phyloP scores from a whole-genome alignment of 2,113 vertebrate genomes.

The Psittacula cyanocephala region DNA sequence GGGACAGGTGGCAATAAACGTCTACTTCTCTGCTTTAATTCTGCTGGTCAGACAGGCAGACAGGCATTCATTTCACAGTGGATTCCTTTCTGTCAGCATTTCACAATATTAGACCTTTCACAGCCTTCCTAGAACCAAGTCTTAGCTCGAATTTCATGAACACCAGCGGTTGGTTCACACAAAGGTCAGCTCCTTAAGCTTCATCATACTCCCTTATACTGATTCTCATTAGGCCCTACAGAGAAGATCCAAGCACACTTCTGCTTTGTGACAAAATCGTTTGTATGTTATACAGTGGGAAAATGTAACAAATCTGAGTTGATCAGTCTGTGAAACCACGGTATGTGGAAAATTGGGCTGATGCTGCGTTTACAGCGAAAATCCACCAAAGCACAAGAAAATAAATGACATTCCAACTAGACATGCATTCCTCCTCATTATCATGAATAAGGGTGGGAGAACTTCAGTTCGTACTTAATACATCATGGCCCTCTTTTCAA shows the following conservation, averaged over 20 bases:
- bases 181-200: conserved; percentile 48
- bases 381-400: conserved; percentile 26
- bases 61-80: conserved; percentile 55
- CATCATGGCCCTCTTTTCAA: conserved; percentile 51
- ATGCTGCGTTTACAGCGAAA: conserved; percentile 14
- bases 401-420: conserved; percentile 54
- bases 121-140: conserved; percentile 19
- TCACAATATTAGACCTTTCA: conserved; percentile 48
- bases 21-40: conserved; percentile 68
- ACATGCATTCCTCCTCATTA: conserved; percentile 48
- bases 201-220: not conserved
- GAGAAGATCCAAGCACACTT: not conserved
- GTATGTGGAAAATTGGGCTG: conserved; percentile 14
- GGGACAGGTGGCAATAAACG: conserved; percentile 63
- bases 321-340: conserved; percentile 13
- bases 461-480: conserved; percentile 51
- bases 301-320: conserved; percentile 6
- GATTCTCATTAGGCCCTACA: not conserved
- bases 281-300: not conserved
- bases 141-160: conserved; percentile 50
- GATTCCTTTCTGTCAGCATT: conserved; percentile 65
- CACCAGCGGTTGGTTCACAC: conserved; percentile 21
- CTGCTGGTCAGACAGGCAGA: conserved; percentile 59
- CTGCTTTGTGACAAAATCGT: not conserved
- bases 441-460: conserved; percentile 49